phyloP scores from a whole-genome alignment of 2,888 invertebrate species.

The Agonopterix alstromeriana region DNA sequence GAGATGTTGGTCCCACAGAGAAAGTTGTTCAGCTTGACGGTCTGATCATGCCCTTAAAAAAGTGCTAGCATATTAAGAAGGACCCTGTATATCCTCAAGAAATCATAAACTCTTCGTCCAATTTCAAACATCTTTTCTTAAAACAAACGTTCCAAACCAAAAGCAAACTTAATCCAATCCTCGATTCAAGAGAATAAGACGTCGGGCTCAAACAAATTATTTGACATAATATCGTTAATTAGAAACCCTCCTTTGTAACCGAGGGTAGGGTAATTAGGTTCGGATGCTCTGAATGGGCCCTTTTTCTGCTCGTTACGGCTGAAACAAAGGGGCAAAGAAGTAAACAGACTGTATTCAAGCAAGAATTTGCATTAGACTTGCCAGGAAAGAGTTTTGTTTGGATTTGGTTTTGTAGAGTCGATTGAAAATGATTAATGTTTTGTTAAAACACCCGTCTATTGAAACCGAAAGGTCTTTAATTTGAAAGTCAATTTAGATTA shows the following conservation, averaged over 20 bases:
- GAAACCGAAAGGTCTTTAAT: no score
- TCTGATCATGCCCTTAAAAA: no score
- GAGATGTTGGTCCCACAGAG: no score
- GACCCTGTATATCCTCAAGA: constrained; percentile 2
- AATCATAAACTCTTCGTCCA: constrained; percentile 27
- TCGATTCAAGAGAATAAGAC: constrained; percentile 59
- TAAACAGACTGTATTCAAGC: constrained; percentile 67
- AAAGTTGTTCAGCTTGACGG: no score
- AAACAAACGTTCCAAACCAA: constrained; percentile 51
- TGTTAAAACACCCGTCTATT: no score
- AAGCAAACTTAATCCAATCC: constrained; percentile 69
- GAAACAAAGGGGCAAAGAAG: constrained; percentile 71
- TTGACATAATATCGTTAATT: constrained; percentile 77
- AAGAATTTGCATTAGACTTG: constrained; percentile 57
- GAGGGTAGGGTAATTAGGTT: constrained; percentile 71
- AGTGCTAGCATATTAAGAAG: no score
- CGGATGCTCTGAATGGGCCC: constrained; percentile 72
- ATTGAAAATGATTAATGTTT: no score
- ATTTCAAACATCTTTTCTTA: constrained; percentile 32
- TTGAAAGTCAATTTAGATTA: no score
- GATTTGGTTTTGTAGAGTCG: constrained; percentile 16
- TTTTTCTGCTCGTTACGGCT: constrained; percentile 75
- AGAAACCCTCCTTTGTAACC: constrained; percentile 70
- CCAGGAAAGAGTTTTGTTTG: constrained; percentile 48
- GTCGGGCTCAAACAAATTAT: constrained; percentile 72